Percentiles rank a stretch among this genome's conserved stretches.
Evolutionary conservation across 2,888 invertebrate species (phyloP).

Genomic region (Aphidius colemani): DNA sequence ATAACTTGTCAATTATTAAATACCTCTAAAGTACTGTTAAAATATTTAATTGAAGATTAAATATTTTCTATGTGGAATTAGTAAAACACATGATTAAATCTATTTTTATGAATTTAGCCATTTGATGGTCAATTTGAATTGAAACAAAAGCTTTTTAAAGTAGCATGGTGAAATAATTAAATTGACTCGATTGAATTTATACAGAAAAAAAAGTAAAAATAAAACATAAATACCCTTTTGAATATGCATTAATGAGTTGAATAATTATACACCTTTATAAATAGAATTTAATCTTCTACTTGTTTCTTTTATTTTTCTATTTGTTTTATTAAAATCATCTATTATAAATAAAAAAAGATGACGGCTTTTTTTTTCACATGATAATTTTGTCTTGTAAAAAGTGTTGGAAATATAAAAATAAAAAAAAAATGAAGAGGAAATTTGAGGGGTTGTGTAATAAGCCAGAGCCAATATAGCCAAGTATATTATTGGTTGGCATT

Average conservation of each 20-base stretch:
- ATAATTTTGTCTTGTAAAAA: background rate
- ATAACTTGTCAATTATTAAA: no score
- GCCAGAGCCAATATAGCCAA: background rate
- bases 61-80: no score
- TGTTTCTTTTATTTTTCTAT: background rate
- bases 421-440: background rate
- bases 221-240: no score
- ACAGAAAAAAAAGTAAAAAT: no score
- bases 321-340: no score
- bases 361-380: background rate
- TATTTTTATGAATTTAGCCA: no score
- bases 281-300: background rate
- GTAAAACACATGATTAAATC: no score
- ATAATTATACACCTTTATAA: background rate
- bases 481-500: background rate
- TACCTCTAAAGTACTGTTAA: no score
- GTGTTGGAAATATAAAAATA: background rate
- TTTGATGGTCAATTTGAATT: conserved; percentile 36
- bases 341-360: no score
- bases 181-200: background rate
- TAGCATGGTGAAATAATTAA: conserved; percentile 17
- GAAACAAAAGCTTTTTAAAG: conserved; percentile 7
- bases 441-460: background rate
- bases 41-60: no score
- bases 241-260: no score